phyloP scores from a whole-genome alignment of 2,888 invertebrate genomes.

The Lycia hirtaria region DNA sequence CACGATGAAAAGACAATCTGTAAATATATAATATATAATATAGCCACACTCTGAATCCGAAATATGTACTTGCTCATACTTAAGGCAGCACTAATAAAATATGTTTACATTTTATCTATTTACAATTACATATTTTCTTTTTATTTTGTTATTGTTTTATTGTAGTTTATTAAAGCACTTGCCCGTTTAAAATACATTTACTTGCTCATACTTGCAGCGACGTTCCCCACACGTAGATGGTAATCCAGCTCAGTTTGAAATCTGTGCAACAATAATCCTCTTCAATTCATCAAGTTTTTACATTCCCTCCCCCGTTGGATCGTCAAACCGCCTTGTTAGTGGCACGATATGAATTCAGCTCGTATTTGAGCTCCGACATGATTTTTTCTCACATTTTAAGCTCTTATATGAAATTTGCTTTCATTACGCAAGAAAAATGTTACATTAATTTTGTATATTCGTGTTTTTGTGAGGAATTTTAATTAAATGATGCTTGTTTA shows the following conservation, averaged over 20 bases:
- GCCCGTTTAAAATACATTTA: not conserved
- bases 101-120: no score
- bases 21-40: no score
- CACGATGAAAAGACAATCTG: no score
- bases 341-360: not conserved
- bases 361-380: not conserved
- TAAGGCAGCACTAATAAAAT: no score
- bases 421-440: conserved; percentile 13
- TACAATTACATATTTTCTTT: no score
- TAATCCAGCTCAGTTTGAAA: not conserved
- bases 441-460: conserved; percentile 8
- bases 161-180: not conserved
- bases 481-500: conserved; percentile 15
- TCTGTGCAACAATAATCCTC: conserved; percentile 10
- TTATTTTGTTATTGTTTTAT: not conserved
- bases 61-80: no score
- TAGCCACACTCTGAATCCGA: no score
- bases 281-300: conserved; percentile 18
- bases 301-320: conserved; percentile 10
- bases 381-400: not conserved
- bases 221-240: not conserved
- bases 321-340: conserved; percentile 24
- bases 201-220: not conserved
- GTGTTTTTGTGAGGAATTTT: conserved; percentile 21
- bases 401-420: conserved; percentile 6